Conservation (phyloP, 2,888 invertebrate genomes). For the Pandemis corylana region DNA sequence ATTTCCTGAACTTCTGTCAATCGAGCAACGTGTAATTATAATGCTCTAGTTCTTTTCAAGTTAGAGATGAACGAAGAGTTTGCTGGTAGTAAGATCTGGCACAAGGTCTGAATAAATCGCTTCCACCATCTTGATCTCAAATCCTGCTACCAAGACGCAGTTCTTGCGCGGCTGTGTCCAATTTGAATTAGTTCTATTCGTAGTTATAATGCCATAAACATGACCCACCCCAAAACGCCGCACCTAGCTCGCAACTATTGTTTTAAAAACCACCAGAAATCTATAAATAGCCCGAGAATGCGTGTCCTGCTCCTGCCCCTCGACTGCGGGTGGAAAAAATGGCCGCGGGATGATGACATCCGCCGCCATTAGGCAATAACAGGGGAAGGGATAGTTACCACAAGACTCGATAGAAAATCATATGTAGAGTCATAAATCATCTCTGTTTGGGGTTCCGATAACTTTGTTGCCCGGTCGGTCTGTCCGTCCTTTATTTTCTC, state of each 20-base stretch:
- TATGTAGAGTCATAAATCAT: neutral
- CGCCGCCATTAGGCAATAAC: conserved; percentile 26
- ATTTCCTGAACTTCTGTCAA: no score
- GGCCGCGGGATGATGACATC: conserved; percentile 29
- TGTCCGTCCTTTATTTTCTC: no score
- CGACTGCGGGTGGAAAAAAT: conserved; percentile 30
- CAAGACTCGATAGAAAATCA: neutral
- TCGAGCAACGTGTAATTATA: no score
- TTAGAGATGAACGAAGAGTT: no score
- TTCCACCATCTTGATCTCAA: no score
- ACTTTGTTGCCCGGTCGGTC: no score
- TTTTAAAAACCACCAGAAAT: conserved; percentile 23
- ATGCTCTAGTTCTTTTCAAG: no score
- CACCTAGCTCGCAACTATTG: conserved; percentile 16
- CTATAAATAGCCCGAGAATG: conserved; percentile 30
- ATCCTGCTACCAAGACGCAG: no score
- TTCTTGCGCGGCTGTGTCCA: no score
- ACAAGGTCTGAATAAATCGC: no score
- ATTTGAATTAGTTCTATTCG: no score
- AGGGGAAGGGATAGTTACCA: neutral
- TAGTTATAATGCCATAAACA: neutral
- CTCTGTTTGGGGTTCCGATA: neutral
- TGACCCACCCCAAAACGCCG: conserved; percentile 24
- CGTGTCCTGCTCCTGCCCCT: conserved; percentile 29
- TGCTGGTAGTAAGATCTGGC: no score